A percentile compares a stretch with the other conserved stretches of the same genome.
Conservation (phyloP, 2,113 vertebrate genomes). For the Furnarius figulus region DNA sequence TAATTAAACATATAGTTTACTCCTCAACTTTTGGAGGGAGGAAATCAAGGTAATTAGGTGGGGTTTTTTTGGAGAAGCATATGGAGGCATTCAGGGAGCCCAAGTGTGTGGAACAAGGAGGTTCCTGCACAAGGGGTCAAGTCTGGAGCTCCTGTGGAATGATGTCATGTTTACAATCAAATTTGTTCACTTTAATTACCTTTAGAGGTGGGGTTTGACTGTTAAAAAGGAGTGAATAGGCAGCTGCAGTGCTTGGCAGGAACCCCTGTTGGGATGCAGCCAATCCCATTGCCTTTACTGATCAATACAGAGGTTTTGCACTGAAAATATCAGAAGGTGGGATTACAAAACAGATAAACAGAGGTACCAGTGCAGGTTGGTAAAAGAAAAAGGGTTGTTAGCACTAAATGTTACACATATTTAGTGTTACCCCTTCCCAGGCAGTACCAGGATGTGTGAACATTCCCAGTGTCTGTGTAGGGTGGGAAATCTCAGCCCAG, state of each 20-base stretch:
- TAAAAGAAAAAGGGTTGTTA: background rate
- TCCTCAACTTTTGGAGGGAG: conserved; percentile 64
- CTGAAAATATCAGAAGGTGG: background rate
- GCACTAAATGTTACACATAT: too few relatives aligned
- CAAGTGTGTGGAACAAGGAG: conserved; percentile 29
- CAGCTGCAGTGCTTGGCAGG: background rate
- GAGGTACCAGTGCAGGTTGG: rapidly evolving
- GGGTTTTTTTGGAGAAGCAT: conserved; percentile 61
- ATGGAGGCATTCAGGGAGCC: conserved; percentile 13
- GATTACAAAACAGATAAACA: background rate
- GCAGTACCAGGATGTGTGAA: rapidly evolving
- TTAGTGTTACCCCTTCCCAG: background rate
- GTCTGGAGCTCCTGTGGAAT: background rate
- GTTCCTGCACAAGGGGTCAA: background rate
- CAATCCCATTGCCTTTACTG: background rate
- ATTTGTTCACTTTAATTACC: background rate
- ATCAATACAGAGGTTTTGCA: background rate
- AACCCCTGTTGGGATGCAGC: background rate
- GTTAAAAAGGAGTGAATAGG: background rate
- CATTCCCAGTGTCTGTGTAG: rapidly evolving
- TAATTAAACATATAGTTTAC: conserved; percentile 80
- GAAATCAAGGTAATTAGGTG: conserved; percentile 73
- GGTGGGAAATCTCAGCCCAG: background rate
- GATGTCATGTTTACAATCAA: background rate
- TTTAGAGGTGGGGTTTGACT: rapidly evolving